Percentiles rank a stretch among this genome's conserved stretches.
These are phyloP conservation scores for Cataglyphis rosenhaueri DNA, from an alignment of 2,888 invertebrate species.

Conservation along the genomic window DNA sequence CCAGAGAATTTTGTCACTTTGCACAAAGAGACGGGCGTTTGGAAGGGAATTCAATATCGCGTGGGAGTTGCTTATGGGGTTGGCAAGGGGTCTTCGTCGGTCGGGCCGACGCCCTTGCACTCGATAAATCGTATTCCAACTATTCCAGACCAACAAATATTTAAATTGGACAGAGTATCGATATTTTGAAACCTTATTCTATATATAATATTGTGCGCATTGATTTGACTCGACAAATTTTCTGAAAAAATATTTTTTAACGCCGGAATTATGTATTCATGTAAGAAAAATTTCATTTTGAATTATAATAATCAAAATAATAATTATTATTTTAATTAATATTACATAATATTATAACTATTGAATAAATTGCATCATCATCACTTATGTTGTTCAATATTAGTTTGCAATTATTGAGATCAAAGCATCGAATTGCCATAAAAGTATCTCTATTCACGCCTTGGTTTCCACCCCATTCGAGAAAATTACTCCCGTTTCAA, in stretches of 20 bases:
- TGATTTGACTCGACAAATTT: neutral
- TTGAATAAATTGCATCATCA: neutral
- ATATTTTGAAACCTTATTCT: neutral
- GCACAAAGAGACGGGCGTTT: conserved; percentile 7
- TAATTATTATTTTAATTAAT: neutral
- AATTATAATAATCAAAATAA: neutral
- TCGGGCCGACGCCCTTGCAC: conserved; percentile 68
- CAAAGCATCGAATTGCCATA: neutral
- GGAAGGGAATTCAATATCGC: conserved; percentile 11
- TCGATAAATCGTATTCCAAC: conserved; percentile 65
- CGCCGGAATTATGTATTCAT: neutral
- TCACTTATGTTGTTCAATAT: neutral
- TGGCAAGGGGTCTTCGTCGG: conserved; percentile 51
- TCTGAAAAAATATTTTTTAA: neutral
- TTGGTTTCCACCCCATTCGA: neutral
- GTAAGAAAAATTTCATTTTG: neutral
- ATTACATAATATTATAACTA: neutral
- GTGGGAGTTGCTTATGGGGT: conserved; percentile 37
- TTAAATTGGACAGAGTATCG: neutral
- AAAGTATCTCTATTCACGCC: conserved; percentile 8
- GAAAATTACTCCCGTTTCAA: conserved; percentile 18
- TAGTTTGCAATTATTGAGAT: neutral
- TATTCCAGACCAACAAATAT: conserved; percentile 42
- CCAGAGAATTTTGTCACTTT: conserved; percentile 38
- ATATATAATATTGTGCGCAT: neutral